A percentile compares a stretch with the other conserved stretches of the same genome.
These are phyloP conservation scores for Thinocorus orbignyianus DNA, from an alignment of 2,113 vertebrate genomes.

Conservation along the genomic window DNA sequence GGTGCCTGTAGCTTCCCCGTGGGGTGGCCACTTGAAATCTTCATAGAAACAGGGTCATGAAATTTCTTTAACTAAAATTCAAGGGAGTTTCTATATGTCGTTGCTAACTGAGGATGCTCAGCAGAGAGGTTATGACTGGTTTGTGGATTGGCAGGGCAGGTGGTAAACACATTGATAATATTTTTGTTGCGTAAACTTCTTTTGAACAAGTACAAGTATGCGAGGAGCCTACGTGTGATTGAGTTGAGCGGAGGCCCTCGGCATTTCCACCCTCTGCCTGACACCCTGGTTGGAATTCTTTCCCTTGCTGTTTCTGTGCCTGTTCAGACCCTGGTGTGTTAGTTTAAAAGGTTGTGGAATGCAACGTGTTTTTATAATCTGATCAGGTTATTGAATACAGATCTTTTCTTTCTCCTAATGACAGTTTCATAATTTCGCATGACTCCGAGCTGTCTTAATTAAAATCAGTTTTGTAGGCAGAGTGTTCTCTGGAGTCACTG, in stretches of 20 bases:
- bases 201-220: background rate
- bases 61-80: background rate
- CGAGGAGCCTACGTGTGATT: rapidly evolving
- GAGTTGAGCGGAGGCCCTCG: background rate
- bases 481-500: background rate
- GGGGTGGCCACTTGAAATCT: background rate
- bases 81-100: background rate
- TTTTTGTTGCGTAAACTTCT: background rate
- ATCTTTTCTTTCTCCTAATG: background rate
- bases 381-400: slow-evolving; percentile 46
- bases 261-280: background rate
- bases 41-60: background rate
- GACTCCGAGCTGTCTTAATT: slow-evolving; percentile 11
- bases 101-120: background rate
- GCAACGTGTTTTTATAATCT: slow-evolving; percentile 29
- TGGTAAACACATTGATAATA: background rate
- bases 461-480: slow-evolving; percentile 1
- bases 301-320: background rate
- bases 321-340: slow-evolving; percentile 1
- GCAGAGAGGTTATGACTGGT: background rate
- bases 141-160: background rate
- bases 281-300: background rate
- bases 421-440: background rate
- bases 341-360: slow-evolving; percentile 2
- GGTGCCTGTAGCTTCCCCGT: rapidly evolving